Evolutionary conservation across 2,797 vertebrate species (phyloP), one percentile per base, ranked within the genome.

Genomic region (Astyanax mexicanus): DNA sequence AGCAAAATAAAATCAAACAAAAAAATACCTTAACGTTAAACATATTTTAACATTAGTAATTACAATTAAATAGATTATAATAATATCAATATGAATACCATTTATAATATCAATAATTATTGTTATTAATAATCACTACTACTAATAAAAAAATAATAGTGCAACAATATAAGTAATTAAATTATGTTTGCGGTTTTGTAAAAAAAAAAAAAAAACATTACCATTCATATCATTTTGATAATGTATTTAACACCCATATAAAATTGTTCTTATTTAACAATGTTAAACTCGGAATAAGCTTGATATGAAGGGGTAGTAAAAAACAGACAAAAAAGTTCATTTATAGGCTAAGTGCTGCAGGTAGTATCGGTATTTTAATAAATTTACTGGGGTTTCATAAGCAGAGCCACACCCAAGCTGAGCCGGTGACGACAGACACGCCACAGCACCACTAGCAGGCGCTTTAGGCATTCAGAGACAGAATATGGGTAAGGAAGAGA

Each of bases 361-460:
- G 1, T 19, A 9, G 61, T 40, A 38, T 62, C 19, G 29, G 25
- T 47, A 29, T 76, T 13, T n/a, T 40, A 67, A 75, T 58, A 52
- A 74, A 51, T 61, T 73, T 69, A 10, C 72, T 75, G 66, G 4
- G 19, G 27, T 51, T 54, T 72, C 66, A 70, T 61, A 70, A 73
- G 71, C 73, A 55, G 70, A 32, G 69, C 65, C 82, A 81, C 77
- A 72, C 81, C 80, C 80, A 71, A 45, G 19, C 13, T 19, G 2
- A 3, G 40, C 44, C 60, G 54, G 85, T 67, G 76, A 77, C 89
- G 82, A 87, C 7, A 25, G 3, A 38, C 35, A 10, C 68, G 37
- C 32, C 44, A 58, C 79, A 81, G 79, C 78, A 72, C 88, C 93
- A 84, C 93, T 94, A 94, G 93, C 94, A 88, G 92, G 93, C 93